phyloP scores from a whole-genome alignment of 2,797 vertebrate genomes.

The Thaleichthys pacificus region DNA sequence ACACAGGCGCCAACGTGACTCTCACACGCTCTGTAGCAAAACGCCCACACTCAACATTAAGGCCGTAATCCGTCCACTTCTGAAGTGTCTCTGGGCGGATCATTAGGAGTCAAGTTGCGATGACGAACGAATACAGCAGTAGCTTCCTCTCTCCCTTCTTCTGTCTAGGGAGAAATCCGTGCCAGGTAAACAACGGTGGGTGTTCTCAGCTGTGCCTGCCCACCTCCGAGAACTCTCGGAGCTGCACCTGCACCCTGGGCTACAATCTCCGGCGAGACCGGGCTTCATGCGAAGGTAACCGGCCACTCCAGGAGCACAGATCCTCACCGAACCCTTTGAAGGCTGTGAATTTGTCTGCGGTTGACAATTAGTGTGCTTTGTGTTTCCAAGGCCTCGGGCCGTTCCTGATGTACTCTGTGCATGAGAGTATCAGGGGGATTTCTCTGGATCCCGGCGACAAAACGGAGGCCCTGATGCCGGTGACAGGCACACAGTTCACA shows the following conservation, averaged over 20 bases:
- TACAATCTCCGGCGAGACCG: slow-evolving; percentile 92
- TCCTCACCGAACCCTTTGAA: not conserved
- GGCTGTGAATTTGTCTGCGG: not conserved
- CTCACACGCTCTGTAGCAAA: not conserved
- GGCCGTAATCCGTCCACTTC: not conserved
- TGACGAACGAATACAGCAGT: not conserved
- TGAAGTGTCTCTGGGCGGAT: slow-evolving; percentile 7
- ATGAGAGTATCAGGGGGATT: slow-evolving; percentile 83
- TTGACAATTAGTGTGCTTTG: not conserved
- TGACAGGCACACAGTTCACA: slow-evolving; percentile 80
- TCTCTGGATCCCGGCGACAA: slow-evolving; percentile 82
- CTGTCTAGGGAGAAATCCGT: slow-evolving; percentile 87
- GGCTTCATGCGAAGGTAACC: slow-evolving; percentile 89
- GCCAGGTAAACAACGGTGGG: slow-evolving; percentile 92
- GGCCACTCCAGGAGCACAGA: not conserved
- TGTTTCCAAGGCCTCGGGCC: slow-evolving; percentile 76
- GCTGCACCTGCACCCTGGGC: slow-evolving; percentile 92
- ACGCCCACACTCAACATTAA: not conserved
- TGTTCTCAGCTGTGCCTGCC: slow-evolving; percentile 96
- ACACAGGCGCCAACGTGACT: not conserved
- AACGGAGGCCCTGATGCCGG: slow-evolving; percentile 81
- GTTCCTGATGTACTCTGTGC: slow-evolving; percentile 85
- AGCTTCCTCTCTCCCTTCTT: slow-evolving; percentile 16
- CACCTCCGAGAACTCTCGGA: slow-evolving; percentile 90
- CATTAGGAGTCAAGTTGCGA: not conserved